A percentile compares a stretch with the other conserved stretches of the same genome.
phyloP scores from a whole-genome alignment of 2,888 invertebrate genomes.

The Agonopterix alstromeriana region DNA sequence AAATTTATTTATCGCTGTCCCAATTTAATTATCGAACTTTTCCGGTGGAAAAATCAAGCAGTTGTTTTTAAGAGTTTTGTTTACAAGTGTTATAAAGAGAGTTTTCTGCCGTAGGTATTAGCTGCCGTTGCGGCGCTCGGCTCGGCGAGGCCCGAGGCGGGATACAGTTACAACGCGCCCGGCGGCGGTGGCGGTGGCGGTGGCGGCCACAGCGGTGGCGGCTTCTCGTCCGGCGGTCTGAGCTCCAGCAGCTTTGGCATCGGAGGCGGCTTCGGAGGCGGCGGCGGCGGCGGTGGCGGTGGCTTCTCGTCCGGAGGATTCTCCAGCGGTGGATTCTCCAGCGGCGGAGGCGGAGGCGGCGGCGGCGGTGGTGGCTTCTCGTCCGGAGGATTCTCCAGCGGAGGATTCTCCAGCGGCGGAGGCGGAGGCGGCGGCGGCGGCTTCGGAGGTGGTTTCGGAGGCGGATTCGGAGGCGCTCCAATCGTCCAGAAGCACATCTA shows the following conservation, averaged over 20 bases:
- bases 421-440: conserved; percentile 45
- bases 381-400: conserved; percentile 14
- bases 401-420: conserved; percentile 28
- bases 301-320: conserved; percentile 23
- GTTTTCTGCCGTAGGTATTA: conserved; percentile 58
- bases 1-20: not conserved
- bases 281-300: conserved; percentile 38
- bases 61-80: conserved; percentile 27
- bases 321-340: conserved; percentile 16
- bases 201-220: conserved; percentile 40
- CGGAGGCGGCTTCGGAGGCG: conserved; percentile 44
- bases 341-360: conserved; percentile 43
- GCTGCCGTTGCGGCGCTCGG: conserved; percentile 75
- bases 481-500: conserved; percentile 88
- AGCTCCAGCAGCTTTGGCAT: conserved; percentile 57
- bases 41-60: conserved; percentile 24
- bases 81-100: conserved; percentile 18
- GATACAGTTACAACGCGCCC: conserved; percentile 76
- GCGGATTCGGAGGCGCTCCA: conserved; percentile 66
- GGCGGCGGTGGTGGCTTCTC: conserved; percentile 37
- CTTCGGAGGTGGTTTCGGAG: conserved; percentile 47
- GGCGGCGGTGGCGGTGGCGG: conserved; percentile 48
- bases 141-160: conserved; percentile 78
- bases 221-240: conserved; percentile 49
- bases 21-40: not conserved